phyloP scores from a whole-genome alignment of 1,140 invertebrate species.

The Ruditapes philippinarum region DNA sequence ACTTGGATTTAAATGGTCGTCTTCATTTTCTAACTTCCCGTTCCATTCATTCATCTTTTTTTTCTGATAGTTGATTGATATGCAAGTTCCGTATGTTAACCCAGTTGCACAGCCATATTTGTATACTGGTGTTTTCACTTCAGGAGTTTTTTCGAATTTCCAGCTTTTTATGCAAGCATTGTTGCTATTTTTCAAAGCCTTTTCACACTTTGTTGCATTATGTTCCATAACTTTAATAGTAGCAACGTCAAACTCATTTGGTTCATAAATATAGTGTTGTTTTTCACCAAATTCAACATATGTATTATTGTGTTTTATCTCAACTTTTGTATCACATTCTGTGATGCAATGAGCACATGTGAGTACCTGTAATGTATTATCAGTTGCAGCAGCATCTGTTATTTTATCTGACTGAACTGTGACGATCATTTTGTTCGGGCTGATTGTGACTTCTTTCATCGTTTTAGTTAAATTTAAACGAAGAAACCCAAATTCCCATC shows the following conservation, averaged over 20 bases:
- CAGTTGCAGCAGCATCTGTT: neutral
- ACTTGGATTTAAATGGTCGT: neutral
- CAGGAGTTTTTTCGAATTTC: neutral
- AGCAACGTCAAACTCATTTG: neutral
- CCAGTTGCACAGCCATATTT: neutral
- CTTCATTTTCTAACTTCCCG: neutral
- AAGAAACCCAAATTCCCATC: neutral
- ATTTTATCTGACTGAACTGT: neutral
- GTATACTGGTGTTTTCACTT: neutral
- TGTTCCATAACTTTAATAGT: neutral
- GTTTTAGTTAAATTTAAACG: neutral
- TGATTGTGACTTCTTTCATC: too few species aligned
- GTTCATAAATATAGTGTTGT: neutral
- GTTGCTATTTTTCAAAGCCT: neutral
- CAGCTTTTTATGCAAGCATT: neutral
- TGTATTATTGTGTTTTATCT: neutral
- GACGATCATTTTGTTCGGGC: too few species aligned
- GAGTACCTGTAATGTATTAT: neutral
- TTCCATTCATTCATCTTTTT: neutral
- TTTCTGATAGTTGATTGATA: neutral
- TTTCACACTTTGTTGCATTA: neutral
- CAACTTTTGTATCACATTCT: neutral
- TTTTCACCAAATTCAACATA: neutral
- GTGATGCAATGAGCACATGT: conserved; percentile 15
- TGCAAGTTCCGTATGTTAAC: neutral